These are phyloP conservation scores for Serrognathus titanus DNA, from an alignment of 2,888 invertebrate genomes.

Conservation along the genomic window DNA sequence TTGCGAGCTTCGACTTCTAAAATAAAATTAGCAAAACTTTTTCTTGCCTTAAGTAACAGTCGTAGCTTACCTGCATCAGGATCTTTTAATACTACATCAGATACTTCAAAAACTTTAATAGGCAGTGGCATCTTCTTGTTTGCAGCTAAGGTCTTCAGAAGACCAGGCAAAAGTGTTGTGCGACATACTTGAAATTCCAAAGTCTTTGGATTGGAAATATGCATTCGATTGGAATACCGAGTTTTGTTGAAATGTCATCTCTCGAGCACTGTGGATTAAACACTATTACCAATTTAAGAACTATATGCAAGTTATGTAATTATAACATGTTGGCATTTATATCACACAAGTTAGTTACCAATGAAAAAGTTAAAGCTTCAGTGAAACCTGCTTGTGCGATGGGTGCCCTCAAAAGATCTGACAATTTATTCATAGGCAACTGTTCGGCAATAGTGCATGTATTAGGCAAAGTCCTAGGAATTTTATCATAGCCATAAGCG, in stretches of 20 bases:
- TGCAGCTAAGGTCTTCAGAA: slow-evolving; percentile 88
- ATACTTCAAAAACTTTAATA: slow-evolving; percentile 91
- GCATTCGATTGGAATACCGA: slow-evolving; percentile 70
- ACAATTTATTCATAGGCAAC: slow-evolving; percentile 84
- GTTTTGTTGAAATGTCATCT: slow-evolving; percentile 85
- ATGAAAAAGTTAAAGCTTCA: slow-evolving; percentile 89
- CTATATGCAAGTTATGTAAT: too few species aligned
- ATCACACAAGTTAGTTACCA: too few species aligned
- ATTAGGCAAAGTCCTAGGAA: slow-evolving; percentile 54
- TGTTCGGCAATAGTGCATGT: slow-evolving; percentile 64
- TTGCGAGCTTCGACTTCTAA: slow-evolving; percentile 90
- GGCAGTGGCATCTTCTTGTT: slow-evolving; percentile 97
- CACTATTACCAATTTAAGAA: background rate
- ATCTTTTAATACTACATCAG: slow-evolving; percentile 87
- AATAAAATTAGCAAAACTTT: slow-evolving; percentile 2
- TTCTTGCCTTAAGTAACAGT: background rate
- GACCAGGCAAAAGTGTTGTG: slow-evolving; percentile 83
- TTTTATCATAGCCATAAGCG: slow-evolving; percentile 79
- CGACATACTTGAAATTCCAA: slow-evolving; percentile 95
- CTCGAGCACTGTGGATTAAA: slow-evolving; percentile 70
- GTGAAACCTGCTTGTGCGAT: slow-evolving; percentile 93
- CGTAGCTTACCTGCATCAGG: slow-evolving; percentile 53
- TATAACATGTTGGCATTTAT: slow-evolving; percentile 4
- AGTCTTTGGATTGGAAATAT: slow-evolving; percentile 96
- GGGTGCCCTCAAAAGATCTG: slow-evolving; percentile 82